Base-by-base conservation (phyloP, 1,140 invertebrate species). In the Euwallacea similis region DNA sequence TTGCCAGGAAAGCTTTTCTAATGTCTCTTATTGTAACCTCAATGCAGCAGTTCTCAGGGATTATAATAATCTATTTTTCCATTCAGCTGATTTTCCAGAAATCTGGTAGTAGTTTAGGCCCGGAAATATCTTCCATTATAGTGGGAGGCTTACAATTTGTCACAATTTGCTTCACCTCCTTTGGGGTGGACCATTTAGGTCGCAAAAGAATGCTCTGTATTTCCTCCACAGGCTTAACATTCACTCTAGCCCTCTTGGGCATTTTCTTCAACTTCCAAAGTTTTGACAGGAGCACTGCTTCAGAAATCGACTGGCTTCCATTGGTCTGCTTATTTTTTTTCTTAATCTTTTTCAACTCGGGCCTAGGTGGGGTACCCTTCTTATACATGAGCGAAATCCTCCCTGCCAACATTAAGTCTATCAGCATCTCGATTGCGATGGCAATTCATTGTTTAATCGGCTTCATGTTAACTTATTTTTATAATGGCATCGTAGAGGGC, bases 301-400 rank as follows among this genome's bases (percentile, higher is more conserved):
- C 63, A 2, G 33, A 3, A 10, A 69, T 78, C 11, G 71, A 54
- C 42, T 76, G 75, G 72, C 33, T 78, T 10, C 75, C 76, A 8
- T 42, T 78, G 9, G n/a, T 68, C 0, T 61, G 68, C 41, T 46
- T 76, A 10, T 63, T 78, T 13, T 9, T 50, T 2, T 76, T 66
- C 44, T 74, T 75, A 11, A 16, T 69, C 2, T 65, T 58, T n/a
- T 78, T 74, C 53, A 68, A 72, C 43, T 73, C 68, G 42, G 91
- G 91, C 2, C 89, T 93, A 75, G 93, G 93, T 0, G 91, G 93
- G 0, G 81, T 95, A 11, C 91, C 92, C 0, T 94, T 92, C 91
- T 86, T 92, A 0, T 86, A 95, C 47, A 89, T 93, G 85, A 89
- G 88, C 3, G 91, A 95, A 81, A 87, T 94, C 74, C 91, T 94